Percentiles rank a stretch among this genome's conserved stretches.
Evolutionary conservation across 2,113 vertebrate genomes (phyloP).

Genomic region (Deroptyus accipitrinus): DNA sequence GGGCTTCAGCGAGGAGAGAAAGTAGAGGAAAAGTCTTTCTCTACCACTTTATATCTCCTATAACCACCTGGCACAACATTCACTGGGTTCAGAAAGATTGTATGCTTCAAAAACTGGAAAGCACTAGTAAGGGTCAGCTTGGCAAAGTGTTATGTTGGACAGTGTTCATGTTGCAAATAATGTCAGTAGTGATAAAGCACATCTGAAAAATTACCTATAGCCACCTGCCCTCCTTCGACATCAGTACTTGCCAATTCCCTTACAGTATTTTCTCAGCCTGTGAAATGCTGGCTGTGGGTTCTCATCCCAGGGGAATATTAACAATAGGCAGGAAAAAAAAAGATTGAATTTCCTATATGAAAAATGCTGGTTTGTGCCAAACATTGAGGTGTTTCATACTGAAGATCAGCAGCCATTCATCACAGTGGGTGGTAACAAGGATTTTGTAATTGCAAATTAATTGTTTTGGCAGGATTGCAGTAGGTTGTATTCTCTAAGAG

Average conservation of each 20-base stretch:
- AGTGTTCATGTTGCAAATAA: background rate
- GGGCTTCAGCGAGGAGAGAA: background rate
- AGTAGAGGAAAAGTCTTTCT: background rate
- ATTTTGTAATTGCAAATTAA: constrained; percentile 50
- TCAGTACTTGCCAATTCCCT: constrained; percentile 22
- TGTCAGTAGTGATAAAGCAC: constrained; percentile 2
- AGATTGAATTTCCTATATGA: constrained; percentile 34
- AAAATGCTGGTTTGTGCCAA: constrained; percentile 27
- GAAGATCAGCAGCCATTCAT: constrained; percentile 22
- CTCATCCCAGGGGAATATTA: background rate
- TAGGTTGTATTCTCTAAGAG: background rate
- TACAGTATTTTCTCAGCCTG: background rate
- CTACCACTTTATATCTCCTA: background rate
- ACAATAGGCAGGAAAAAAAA: background rate
- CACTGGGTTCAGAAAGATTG: background rate
- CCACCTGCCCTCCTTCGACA: constrained; percentile 28
- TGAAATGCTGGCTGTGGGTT: background rate
- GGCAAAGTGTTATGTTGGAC: background rate
- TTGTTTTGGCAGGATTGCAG: constrained; percentile 30
- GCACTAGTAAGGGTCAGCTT: background rate
- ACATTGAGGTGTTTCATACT: constrained; percentile 23
- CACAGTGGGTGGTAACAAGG: constrained; percentile 5
- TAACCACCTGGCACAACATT: background rate
- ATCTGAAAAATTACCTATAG: constrained; percentile 51
- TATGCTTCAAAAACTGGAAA: background rate